Evolutionary conservation across 2,888 invertebrate species (phyloP), one percentile per base, ranked within the genome.

Genomic region (Brassicogethes aeneus): DNA sequence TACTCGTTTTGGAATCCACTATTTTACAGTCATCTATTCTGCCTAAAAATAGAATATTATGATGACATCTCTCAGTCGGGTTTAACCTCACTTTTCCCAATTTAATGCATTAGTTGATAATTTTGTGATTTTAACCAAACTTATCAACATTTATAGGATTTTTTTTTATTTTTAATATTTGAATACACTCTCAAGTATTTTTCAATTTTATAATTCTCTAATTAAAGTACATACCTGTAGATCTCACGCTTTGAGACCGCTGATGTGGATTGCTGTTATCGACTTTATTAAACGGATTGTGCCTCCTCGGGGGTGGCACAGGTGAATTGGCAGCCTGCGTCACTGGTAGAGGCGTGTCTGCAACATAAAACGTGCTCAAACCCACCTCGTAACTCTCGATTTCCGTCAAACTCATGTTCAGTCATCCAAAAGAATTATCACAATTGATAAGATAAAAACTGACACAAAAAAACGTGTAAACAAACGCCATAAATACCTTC

Each of bases 261-360:
- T 71, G 71, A 52, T 74, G 73, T 2, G 70, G 51, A 39, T 48
- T 56, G 42, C 44, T 56, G 15, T 38, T 51, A 1, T 66, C 68
- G 2, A 74, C 71, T 50, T 77, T 76, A 66, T 90, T 87, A 60
- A 90, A 89, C 2, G 89, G 89, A 66, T 90, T 90, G 61, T 86
- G 82, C 5, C 89, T 70, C 7, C 88, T 76, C 1, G 88, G 79
- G 0, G 89, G 88, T 1, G 86, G 85, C 38, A 79, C 77, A 16
- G 85, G 84, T 30, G 80, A 79, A 2, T 76, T 76, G 1, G 70
- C 70, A 0, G 72, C 67, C 46, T 64, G 64, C 2, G 61, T 48
- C 16, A 62, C 37, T 5, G 61, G 59, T 37, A 61, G 43, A 1
- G 63, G 66, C 7, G 61, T 59, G 43, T 69, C 69, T 69, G 57